Evolutionary conservation across 2,888 invertebrate species (phyloP), one percentile per base, ranked within the genome.

Genomic region (Eurois occulta): DNA sequence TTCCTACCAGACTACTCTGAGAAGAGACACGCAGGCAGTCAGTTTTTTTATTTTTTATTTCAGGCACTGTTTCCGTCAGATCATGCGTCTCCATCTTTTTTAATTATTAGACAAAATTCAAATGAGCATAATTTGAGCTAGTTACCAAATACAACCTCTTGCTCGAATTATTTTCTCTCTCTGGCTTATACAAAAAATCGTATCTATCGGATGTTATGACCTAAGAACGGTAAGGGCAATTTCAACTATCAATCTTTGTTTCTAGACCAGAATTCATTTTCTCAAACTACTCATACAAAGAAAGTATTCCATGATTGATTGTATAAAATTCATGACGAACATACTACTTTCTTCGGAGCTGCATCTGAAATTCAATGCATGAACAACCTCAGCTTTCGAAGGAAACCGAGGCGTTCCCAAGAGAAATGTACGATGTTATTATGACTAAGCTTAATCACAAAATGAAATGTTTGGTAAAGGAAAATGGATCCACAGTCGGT

Each of bases 291-390:
- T 72, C n/a, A 6, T 2, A 46, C 55, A 62, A 79, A 77, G 73
- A 48, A 64, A 64, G 60, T 72, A n/a, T 48, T 38, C 21, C 18
- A 6, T 65, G 78, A 84, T 76, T 81, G 80, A 79, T 84, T 82
- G 82, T 82, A 70, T 18, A 88, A 82, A 84, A 86, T 78, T 86
- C 76, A 86, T 82, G 78, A 67, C 46, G n/a, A 43, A 55, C 79
- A 11, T 72, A 65, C 46, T 81, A 71, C 78, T 76, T 81, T 77
- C 73, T 72, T 77, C 41, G 35, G 46, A 43, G 62, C 64, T 72
- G 71, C 73, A 85, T 87, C 72, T 83, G 73, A 85, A 81, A 86
- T 86, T 87, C 87, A 79, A 77, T 77, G 81, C 86, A 86, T 85
- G 87, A 79, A 76, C 78, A 84, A 84, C 78, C 79, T 80, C 65